Evolutionary conservation across 2,797 vertebrate genomes (phyloP).

Genomic region (Melopsittacus undulatus): DNA sequence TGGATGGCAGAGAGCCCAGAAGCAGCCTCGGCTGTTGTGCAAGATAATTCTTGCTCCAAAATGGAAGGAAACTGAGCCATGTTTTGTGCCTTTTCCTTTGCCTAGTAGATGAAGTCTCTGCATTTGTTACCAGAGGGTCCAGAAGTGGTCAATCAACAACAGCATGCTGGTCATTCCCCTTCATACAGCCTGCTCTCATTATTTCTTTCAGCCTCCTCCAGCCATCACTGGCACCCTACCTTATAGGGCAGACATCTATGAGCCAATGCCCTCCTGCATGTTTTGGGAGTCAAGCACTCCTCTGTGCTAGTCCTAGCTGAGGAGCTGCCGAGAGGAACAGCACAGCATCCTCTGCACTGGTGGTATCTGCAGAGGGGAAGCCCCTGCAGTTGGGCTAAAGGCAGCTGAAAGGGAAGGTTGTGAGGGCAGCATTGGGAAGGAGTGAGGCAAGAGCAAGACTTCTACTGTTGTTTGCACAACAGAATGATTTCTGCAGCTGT

Average conservation of each 20-base stretch:
- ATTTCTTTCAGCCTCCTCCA: not conserved
- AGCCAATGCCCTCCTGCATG: not conserved
- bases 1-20: too few species aligned
- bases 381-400: not conserved
- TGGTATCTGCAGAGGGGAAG: fast-evolving
- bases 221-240: not conserved
- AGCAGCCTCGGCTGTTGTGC: not conserved
- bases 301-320: not conserved
- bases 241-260: not conserved
- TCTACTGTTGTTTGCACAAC: not conserved
- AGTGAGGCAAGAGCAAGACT: not conserved
- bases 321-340: fast-evolving
- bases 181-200: not conserved
- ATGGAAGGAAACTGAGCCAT: not conserved
- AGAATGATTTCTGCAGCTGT: not conserved
- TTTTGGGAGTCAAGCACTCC: not conserved
- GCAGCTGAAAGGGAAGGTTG: not conserved
- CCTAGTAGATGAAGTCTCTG: not conserved
- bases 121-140: not conserved
- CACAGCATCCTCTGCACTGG: not conserved
- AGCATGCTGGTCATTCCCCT: not conserved
- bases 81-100: not conserved
- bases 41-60: not conserved
- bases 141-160: not conserved
- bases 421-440: too few species aligned